phyloP scores from a whole-genome alignment of 1,140 invertebrate genomes.

The Caenorhabditis briggsae region DNA sequence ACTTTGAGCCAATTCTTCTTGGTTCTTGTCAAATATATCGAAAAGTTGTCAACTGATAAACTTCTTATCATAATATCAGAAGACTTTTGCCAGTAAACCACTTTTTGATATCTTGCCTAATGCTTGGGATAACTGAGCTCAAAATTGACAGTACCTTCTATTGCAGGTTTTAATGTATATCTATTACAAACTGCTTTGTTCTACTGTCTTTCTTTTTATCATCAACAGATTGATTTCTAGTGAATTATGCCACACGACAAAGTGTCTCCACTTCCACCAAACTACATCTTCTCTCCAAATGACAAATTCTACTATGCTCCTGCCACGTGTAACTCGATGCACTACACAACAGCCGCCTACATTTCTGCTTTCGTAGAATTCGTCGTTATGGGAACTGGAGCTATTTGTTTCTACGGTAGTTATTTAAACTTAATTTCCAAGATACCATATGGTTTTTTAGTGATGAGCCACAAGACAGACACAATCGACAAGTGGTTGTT shows the following conservation, averaged over 20 bases:
- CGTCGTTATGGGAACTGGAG: slow-evolving; percentile 43
- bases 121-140: too few species aligned
- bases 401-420: slow-evolving; percentile 52
- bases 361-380: slow-evolving; percentile 51
- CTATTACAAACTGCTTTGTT: too few species aligned
- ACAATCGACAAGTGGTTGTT: background rate
- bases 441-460: background rate
- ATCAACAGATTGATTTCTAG: background rate
- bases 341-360: slow-evolving; percentile 54
- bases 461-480: slow-evolving; percentile 22
- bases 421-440: background rate
- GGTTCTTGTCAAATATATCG: too few species aligned
- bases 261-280: slow-evolving; percentile 25
- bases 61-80: too few species aligned
- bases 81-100: too few species aligned
- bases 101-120: too few species aligned
- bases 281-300: slow-evolving; percentile 55
- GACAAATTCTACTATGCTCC: slow-evolving; percentile 61
- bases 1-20: too few species aligned
- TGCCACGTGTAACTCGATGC: slow-evolving; percentile 61
- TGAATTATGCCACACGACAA: slow-evolving; percentile 23
- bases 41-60: too few species aligned
- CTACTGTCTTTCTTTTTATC: too few species aligned
- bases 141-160: too few species aligned
- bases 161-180: too few species aligned